Conservation (phyloP, 2,888 invertebrate genomes). For the Cephalotes varians region DNA sequence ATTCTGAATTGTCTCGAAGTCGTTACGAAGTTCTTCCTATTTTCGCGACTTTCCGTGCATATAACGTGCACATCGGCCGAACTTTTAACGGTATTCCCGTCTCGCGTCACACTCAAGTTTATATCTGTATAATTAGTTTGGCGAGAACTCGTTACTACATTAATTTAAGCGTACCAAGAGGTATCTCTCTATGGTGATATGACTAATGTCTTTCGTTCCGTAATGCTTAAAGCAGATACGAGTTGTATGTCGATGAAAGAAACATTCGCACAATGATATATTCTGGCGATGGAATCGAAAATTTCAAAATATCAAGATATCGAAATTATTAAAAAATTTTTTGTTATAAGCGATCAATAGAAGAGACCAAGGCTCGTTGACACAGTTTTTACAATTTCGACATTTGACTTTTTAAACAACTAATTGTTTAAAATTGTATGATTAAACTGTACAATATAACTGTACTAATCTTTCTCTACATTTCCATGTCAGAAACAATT, state of each 20-base stretch:
- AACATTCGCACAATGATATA: neutral
- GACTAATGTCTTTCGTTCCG: conserved; percentile 38
- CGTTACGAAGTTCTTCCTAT: conserved; percentile 35
- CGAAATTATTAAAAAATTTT: neutral
- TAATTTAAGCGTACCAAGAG: conserved; percentile 62
- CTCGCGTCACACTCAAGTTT: conserved; percentile 59
- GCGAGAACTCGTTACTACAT: conserved; percentile 59
- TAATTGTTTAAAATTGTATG: too few relatives aligned
- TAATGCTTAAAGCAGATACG: conserved; percentile 13
- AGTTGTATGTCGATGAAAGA: neutral
- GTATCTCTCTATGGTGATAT: conserved; percentile 46
- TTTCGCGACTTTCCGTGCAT: conserved; percentile 43
- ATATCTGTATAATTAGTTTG: conserved; percentile 70
- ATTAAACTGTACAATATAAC: too few relatives aligned
- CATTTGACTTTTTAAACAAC: too few relatives aligned
- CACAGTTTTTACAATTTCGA: too few relatives aligned
- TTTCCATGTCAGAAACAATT: too few relatives aligned
- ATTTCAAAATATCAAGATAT: neutral
- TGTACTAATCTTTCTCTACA: too few relatives aligned
- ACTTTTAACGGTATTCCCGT: conserved; percentile 63
- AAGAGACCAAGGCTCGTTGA: too few relatives aligned
- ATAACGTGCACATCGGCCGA: conserved; percentile 38
- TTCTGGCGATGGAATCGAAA: neutral
- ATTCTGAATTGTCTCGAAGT: conserved; percentile 47
- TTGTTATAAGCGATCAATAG: neutral